Percentiles rank a stretch among this genome's conserved stretches.
These are phyloP conservation scores for Vesta saturnalis DNA, from an alignment of 2,888 invertebrate species.

Conservation along the genomic window DNA sequence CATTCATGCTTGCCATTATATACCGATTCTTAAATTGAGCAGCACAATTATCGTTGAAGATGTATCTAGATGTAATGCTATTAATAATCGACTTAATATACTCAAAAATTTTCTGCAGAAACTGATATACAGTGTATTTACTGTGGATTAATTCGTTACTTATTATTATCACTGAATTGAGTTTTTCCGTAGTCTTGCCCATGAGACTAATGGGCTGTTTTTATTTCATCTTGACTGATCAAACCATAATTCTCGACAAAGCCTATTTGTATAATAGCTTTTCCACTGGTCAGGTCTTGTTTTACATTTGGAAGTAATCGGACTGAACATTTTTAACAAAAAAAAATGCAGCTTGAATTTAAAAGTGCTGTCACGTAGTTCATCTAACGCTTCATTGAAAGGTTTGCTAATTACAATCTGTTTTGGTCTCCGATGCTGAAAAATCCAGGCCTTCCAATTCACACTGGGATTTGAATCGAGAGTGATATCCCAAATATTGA, in stretches of 20 bases:
- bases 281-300: conserved; percentile 20
- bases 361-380: too few relatives aligned
- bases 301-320: conserved; percentile 16
- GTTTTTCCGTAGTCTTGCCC: conserved; percentile 22
- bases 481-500: not conserved
- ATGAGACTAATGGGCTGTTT: conserved; percentile 24
- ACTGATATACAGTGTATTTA: conserved; percentile 43
- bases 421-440: conserved; percentile 18
- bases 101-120: conserved; percentile 33
- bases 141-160: conserved; percentile 41
- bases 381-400: conserved; percentile 21
- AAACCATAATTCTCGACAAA: too few relatives aligned
- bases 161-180: conserved; percentile 20
- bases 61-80: conserved; percentile 36
- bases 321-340: conserved; percentile 20
- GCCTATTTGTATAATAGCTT: conserved; percentile 22
- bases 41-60: too few relatives aligned
- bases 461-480: too few relatives aligned
- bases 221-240: too few relatives aligned
- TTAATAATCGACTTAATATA: conserved; percentile 34
- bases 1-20: conserved; percentile 44
- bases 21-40: conserved; percentile 41
- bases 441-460: not conserved
- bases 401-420: conserved; percentile 23
- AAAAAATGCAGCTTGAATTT: conserved; percentile 12